A percentile compares a stretch with the other conserved stretches of the same genome.
phyloP scores from a whole-genome alignment of 1,140 invertebrate species.

The Agrilus planipennis region DNA sequence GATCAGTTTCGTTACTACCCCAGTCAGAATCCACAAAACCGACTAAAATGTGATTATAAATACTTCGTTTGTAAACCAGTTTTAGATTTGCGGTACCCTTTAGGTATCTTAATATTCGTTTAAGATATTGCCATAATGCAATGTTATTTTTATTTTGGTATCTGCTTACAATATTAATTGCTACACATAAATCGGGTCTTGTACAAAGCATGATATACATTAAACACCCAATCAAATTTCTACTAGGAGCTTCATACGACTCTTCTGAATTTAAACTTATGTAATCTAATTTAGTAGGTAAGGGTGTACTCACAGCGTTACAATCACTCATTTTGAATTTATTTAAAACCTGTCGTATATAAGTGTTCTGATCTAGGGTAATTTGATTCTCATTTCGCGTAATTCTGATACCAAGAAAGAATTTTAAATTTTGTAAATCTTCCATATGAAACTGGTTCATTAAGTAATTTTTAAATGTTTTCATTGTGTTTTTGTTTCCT shows the following conservation, averaged over 20 bases:
- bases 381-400: background rate
- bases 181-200: constrained; percentile 22
- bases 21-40: constrained; percentile 33
- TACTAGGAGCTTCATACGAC: background rate
- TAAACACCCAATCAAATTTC: constrained; percentile 22
- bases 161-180: constrained; percentile 17
- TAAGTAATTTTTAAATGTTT: background rate
- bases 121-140: constrained; percentile 4
- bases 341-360: background rate
- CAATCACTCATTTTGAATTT: background rate
- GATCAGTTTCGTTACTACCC: constrained; percentile 23
- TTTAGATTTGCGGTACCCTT: constrained; percentile 4
- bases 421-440: background rate
- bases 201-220: constrained; percentile 22
- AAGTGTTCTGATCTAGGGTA: background rate
- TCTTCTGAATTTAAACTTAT: background rate
- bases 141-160: constrained; percentile 16
- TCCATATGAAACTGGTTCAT: background rate
- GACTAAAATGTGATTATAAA: constrained; percentile 8
- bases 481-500: background rate
- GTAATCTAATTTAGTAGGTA: background rate
- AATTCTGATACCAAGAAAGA: background rate
- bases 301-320: background rate
- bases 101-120: constrained; percentile 8
- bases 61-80: constrained; percentile 3